phyloP scores from a whole-genome alignment of 2,888 invertebrate species.

The Chrysopilus asiliformis region DNA sequence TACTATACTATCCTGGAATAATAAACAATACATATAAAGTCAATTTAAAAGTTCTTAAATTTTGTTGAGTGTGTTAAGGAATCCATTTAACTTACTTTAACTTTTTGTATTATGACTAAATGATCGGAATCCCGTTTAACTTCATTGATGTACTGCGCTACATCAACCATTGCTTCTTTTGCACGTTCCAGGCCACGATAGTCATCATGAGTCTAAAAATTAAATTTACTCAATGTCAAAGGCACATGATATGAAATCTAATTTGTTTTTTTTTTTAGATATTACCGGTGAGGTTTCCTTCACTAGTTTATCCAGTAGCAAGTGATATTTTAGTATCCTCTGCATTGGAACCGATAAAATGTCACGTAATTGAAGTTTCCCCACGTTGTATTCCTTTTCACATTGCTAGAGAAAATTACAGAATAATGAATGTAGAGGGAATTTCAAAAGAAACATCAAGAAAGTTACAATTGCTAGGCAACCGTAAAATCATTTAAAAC shows the following conservation, averaged over 20 bases:
- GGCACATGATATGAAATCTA: slow-evolving; percentile 2
- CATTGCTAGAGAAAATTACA: slow-evolving; percentile 49
- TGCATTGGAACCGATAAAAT: slow-evolving; percentile 98
- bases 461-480: too few relatives aligned
- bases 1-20: slow-evolving; percentile 54
- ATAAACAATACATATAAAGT: background rate
- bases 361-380: slow-evolving; percentile 87
- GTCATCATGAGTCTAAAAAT: slow-evolving; percentile 61
- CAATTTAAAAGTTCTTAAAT: background rate
- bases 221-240: slow-evolving; percentile 1
- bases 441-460: too few relatives aligned
- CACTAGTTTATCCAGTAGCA: slow-evolving; percentile 78
- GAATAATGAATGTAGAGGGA: background rate
- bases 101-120: slow-evolving; percentile 74
- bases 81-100: slow-evolving; percentile 52
- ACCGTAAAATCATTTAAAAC: too few relatives aligned
- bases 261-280: slow-evolving; percentile 8
- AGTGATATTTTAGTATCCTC: slow-evolving; percentile 91
- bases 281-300: slow-evolving; percentile 71
- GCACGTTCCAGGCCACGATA: slow-evolving; percentile 70
- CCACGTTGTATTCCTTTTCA: slow-evolving; percentile 87
- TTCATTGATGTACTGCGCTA: slow-evolving; percentile 95
- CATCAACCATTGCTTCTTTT: slow-evolving; percentile 91
- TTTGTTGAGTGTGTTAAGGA: slow-evolving; percentile 3
- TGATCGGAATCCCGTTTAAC: slow-evolving; percentile 94